phyloP scores from a whole-genome alignment of 23 tunicate genomes.

The Clavelina lepadiformis region DNA sequence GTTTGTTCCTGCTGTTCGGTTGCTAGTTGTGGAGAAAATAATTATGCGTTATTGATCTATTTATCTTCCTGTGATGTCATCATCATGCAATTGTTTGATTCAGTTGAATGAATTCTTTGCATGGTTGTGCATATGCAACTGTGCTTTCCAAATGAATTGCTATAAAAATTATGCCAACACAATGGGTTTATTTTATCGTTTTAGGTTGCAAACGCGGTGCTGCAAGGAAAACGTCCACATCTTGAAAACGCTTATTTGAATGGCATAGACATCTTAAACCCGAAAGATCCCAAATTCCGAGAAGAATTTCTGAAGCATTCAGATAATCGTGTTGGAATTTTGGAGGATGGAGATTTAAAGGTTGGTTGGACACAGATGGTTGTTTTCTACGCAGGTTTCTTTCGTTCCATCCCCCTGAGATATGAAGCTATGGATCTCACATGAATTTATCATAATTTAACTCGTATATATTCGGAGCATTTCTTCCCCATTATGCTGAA shows the following conservation, averaged over 20 bases:
- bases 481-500: too few relatives aligned
- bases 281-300: conserved; percentile 56
- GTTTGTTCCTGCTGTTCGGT: too few relatives aligned
- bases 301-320: conserved; percentile 49
- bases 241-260: conserved; percentile 1
- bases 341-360: conserved; percentile 40
- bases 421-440: too few relatives aligned
- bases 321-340: conserved; percentile 7
- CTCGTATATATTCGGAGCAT: too few relatives aligned
- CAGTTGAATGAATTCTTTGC: too few relatives aligned
- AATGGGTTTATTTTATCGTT: background rate
- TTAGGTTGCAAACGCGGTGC: conserved; percentile 44
- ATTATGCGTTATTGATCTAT: too few relatives aligned
- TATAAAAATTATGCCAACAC: background rate
- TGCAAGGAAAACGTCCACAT: conserved; percentile 35
- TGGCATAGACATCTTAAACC: conserved; percentile 6
- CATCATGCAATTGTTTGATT: too few relatives aligned
- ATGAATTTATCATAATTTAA: too few relatives aligned
- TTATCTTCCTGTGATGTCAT: too few relatives aligned
- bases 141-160: background rate
- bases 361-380: conserved; percentile 5
- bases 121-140: background rate
- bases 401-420: background rate
- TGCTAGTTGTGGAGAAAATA: too few relatives aligned
- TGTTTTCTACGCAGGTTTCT: background rate